Evolutionary conservation across 2,888 invertebrate species (phyloP).

Genomic region (Odontothrips loti): DNA sequence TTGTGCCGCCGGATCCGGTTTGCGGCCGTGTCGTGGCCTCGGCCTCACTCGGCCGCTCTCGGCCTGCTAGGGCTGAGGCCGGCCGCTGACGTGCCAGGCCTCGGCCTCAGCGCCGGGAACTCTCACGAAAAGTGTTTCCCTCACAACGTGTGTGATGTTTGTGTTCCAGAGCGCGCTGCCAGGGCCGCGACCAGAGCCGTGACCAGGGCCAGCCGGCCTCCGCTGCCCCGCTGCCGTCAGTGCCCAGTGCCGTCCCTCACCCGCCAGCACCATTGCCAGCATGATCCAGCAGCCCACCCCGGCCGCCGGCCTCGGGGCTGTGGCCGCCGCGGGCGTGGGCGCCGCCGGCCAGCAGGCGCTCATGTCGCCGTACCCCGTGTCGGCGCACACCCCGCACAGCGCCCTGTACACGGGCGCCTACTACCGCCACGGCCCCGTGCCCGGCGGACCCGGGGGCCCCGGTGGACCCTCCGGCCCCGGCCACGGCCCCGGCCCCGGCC

Average conservation of each 20-base stretch:
- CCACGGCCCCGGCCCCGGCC: not conserved
- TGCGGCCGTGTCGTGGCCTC: not conserved
- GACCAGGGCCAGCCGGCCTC: not conserved
- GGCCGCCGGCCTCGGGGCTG: not conserved
- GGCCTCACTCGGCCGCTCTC: not conserved
- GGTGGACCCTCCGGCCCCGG: not conserved
- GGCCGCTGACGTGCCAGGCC: not conserved
- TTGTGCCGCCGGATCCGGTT: not conserved
- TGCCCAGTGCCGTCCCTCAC: not conserved
- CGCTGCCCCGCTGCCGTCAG: too few species aligned
- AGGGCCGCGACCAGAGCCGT: not conserved
- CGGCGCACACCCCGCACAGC: not conserved
- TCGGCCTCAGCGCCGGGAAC: too few species aligned
- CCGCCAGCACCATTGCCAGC: not conserved
- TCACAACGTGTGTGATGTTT: too few species aligned
- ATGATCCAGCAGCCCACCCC: constrained; percentile 10
- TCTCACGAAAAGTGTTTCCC: too few species aligned
- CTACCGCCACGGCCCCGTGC: not conserved
- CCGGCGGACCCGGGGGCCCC: not conserved
- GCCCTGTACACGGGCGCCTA: not conserved
- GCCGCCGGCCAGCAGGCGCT: constrained; percentile 20
- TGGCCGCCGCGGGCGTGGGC: too few species aligned
- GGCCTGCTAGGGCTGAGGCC: not conserved
- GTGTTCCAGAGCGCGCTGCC: not conserved
- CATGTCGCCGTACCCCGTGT: not conserved